These are phyloP conservation scores for Etheostoma perlongum DNA, from an alignment of 2,797 vertebrate species.

Conservation along the genomic window DNA sequence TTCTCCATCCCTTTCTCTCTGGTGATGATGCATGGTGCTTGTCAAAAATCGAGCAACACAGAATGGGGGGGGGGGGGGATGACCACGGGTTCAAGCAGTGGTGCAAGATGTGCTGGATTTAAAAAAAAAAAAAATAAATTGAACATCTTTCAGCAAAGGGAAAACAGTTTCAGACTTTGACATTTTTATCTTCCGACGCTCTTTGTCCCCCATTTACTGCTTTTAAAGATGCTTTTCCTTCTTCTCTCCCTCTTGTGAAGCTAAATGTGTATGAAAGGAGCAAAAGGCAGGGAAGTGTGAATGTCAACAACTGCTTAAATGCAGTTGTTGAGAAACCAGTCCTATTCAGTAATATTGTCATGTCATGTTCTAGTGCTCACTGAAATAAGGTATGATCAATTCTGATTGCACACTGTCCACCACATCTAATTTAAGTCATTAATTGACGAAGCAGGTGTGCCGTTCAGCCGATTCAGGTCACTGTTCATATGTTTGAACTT, in stretches of 20 bases:
- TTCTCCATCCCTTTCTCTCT: slow-evolving; percentile 20
- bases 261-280: slow-evolving; percentile 58
- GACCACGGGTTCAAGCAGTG: slow-evolving; percentile 43
- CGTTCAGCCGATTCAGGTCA: slow-evolving; percentile 27
- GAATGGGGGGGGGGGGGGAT: slow-evolving; percentile 17
- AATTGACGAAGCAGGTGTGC: slow-evolving; percentile 29
- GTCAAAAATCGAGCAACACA: slow-evolving; percentile 60
- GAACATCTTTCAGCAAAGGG: slow-evolving; percentile 16
- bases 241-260: slow-evolving; percentile 36
- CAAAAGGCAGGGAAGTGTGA: slow-evolving; percentile 49
- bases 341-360: slow-evolving; percentile 32
- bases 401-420: slow-evolving; percentile 52
- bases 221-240: slow-evolving; percentile 39
- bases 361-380: slow-evolving; percentile 10
- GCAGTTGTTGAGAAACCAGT: slow-evolving; percentile 32
- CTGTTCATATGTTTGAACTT: slow-evolving; percentile 38
- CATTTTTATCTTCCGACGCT: slow-evolving; percentile 56
- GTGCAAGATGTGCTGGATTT: slow-evolving; percentile 33
- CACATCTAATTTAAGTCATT: slow-evolving; percentile 45
- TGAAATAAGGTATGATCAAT: slow-evolving; percentile 45
- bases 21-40: slow-evolving; percentile 67
- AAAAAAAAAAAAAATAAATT: background rate
- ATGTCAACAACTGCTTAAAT: slow-evolving; percentile 67
- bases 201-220: slow-evolving; percentile 2
- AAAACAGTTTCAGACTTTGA: slow-evolving; percentile 48